These are phyloP conservation scores for Clarias platycephalus DNA, from an alignment of 2,797 vertebrate genomes.

Conservation along the genomic window DNA sequence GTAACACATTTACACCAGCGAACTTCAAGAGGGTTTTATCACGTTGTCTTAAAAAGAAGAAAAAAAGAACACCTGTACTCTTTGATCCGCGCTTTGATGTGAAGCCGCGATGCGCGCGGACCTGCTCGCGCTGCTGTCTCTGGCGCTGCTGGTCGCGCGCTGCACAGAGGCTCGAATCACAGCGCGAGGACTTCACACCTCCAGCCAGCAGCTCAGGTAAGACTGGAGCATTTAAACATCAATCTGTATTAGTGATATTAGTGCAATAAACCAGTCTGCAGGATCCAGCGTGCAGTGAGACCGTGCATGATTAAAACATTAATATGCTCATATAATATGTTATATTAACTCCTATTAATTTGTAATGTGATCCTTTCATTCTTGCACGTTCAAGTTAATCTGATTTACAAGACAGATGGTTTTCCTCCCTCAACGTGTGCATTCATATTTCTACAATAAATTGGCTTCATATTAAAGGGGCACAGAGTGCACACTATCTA, in stretches of 20 bases:
- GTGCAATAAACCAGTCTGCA: background rate
- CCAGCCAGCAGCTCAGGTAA: conserved; percentile 82
- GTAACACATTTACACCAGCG: background rate
- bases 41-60: too few relatives aligned
- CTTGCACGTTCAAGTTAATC: background rate
- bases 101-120: conserved; percentile 78
- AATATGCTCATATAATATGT: background rate
- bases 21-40: too few relatives aligned
- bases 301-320: background rate
- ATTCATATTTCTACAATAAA: too few relatives aligned
- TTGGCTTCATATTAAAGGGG: too few relatives aligned
- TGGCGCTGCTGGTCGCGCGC: conserved; percentile 74
- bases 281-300: background rate
- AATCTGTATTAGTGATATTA: background rate
- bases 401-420: too few relatives aligned
- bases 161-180: conserved; percentile 65
- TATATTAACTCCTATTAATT: background rate
- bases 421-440: too few relatives aligned
- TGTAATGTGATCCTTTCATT: background rate
- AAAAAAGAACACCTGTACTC: background rate
- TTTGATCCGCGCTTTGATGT: conserved; percentile 16
- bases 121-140: conserved; percentile 76
- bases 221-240: background rate
- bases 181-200: conserved; percentile 71
- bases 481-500: too few relatives aligned